Evolutionary conservation across 2,888 invertebrate genomes (phyloP).

Genomic region (Euplexia lucipara): DNA sequence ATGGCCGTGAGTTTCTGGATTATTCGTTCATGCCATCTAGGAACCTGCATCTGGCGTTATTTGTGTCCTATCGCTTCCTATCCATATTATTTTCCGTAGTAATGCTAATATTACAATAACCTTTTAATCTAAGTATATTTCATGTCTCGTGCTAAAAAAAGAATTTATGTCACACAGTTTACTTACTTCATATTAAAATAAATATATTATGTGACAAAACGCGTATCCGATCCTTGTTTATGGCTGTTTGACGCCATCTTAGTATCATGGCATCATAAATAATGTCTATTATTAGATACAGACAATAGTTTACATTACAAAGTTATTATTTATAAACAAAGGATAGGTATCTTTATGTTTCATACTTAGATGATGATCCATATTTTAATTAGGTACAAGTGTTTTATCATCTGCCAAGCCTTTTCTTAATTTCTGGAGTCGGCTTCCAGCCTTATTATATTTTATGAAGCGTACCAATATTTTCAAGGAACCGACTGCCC

Average conservation of each 20-base stretch:
- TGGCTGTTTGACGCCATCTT: constrained; percentile 44
- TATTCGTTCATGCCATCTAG: too few species aligned
- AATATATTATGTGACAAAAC: constrained; percentile 42
- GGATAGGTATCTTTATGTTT: constrained; percentile 1
- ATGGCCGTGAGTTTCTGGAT: too few species aligned
- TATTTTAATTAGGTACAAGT: neutral
- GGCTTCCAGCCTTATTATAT: too few species aligned
- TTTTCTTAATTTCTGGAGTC: too few species aligned
- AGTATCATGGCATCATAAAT: constrained; percentile 36
- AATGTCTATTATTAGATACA: constrained; percentile 51
- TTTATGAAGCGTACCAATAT: too few species aligned
- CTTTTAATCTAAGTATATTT: neutral
- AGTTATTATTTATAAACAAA: constrained; percentile 7
- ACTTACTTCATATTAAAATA: constrained; percentile 5
- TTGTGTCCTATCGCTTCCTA: neutral
- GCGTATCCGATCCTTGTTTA: constrained; percentile 46
- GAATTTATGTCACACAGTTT: constrained; percentile 13
- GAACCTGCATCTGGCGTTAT: too few species aligned
- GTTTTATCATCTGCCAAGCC: too few species aligned
- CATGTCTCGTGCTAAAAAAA: too few species aligned
- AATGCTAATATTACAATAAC: constrained; percentile 5
- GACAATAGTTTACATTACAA: constrained; percentile 1
- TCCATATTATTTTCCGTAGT: neutral
- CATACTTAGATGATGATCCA: neutral
- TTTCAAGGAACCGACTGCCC: too few species aligned